A percentile compares a stretch with the other conserved stretches of the same genome.
These are phyloP conservation scores for Tachina lurida DNA, from an alignment of 2,888 invertebrate genomes.

Conservation along the genomic window DNA sequence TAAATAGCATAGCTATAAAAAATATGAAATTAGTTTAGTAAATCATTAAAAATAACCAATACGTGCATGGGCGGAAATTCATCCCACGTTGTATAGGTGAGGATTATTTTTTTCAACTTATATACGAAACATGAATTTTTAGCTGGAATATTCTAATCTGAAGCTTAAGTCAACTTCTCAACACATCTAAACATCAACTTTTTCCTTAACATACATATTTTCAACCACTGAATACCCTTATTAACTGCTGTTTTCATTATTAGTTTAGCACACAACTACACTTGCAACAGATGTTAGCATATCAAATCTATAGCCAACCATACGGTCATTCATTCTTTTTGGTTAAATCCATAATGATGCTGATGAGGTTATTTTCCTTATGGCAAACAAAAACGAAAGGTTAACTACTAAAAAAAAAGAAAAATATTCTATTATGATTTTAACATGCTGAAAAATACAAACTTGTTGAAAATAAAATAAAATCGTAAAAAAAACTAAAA, in stretches of 20 bases:
- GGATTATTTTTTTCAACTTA: no score
- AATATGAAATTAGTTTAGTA: no score
- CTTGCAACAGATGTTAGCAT: conserved; percentile 33
- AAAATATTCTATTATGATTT: conserved; percentile 31
- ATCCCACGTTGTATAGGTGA: no score
- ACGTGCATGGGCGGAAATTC: no score
- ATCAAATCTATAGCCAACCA: conserved; percentile 47
- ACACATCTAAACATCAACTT: no score
- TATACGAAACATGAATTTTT: no score
- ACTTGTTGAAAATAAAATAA: background rate
- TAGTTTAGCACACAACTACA: background rate
- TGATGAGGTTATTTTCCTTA: conserved; percentile 51
- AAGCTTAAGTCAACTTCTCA: no score
- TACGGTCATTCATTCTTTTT: conserved; percentile 47
- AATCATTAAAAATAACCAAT: no score
- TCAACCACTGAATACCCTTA: background rate
- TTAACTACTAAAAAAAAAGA: conserved; percentile 30
- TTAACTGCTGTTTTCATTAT: background rate
- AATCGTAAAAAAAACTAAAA: conserved; percentile 2
- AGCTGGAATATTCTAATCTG: no score
- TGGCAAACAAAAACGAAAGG: conserved; percentile 10
- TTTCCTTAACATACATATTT: background rate
- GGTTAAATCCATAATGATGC: conserved; percentile 52
- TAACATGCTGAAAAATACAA: conserved; percentile 12
- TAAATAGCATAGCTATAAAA: no score